Evolutionary conservation across 2,888 invertebrate species (phyloP), one percentile per base, ranked within the genome.

Genomic region (Caenorhabditis sp.): DNA sequence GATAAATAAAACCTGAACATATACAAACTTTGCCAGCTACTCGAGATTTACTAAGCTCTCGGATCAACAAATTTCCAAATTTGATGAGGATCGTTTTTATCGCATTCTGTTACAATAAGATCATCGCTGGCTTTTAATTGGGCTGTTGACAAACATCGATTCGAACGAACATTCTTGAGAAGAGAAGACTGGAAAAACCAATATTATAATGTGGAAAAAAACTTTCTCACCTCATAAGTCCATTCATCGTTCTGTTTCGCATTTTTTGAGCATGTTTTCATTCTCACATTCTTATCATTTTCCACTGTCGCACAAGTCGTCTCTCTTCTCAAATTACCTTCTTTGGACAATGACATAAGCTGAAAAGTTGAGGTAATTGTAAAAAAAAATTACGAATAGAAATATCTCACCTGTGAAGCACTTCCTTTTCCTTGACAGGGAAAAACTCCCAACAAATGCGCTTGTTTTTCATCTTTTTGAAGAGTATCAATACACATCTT

Each of bases 71-170:
- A 69, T 31, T 68, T 67, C 82, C 82, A 82, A 17, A 68, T 62
- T 53, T 82, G 82, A 60, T 80, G 67, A 0, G 54, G 36, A 58
- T 77, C 75, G 1, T 63, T 67, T 31, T 62, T 52, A 50, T 82
- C 80, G 31, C 82, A 82, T 1, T 68, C 63, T 54, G 78, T 84
- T 14, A 89, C 81, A 14, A 82, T 66, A 0, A 89, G 85, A 69
- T 83, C 78, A 20, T 88, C 88, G 1, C 87, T 85, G 26, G 86
- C 86, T 43, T 88, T 84, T 20, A 88, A 71, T 26, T 84, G 84
- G 0, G 81, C 85, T 3, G 82, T 82, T 67, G 89, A 89, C 59
- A 90, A 80, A 80, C 90, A 90, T 63, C 86, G 82, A 10, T 88
- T 87, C 59, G 86, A 87, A 20, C 68, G 72, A n/a, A 77, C 70